Conservation (phyloP, 1,140 invertebrate genomes). For the Drosophila micromelanica region DNA sequence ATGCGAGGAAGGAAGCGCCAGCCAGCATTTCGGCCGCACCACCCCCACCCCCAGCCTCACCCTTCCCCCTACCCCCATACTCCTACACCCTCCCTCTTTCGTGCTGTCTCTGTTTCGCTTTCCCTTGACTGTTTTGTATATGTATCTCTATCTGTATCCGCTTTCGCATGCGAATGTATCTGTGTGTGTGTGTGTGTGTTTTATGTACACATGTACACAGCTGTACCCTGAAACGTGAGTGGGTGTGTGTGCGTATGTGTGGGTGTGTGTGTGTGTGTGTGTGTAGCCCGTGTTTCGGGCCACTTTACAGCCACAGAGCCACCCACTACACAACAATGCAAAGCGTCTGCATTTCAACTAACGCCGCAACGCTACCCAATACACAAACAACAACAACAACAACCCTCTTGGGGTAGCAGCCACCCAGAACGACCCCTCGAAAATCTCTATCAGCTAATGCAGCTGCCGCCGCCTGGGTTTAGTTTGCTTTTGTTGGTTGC, state of each 20-base stretch:
- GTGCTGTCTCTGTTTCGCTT: neutral
- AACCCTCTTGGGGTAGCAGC: neutral
- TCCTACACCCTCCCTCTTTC: neutral
- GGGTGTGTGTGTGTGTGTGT: slow-evolving; percentile 26
- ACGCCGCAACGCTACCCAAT: slow-evolving; percentile 63
- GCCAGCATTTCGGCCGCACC: slow-evolving; percentile 33
- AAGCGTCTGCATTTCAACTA: slow-evolving; percentile 82
- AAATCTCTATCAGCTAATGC: slow-evolving; percentile 36
- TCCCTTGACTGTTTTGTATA: slow-evolving; percentile 68
- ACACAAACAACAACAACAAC: slow-evolving; percentile 50
- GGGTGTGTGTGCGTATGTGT: no score
- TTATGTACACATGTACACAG: slow-evolving; percentile 77
- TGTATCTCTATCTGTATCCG: slow-evolving; percentile 65
- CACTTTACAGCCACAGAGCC: slow-evolving; percentile 76
- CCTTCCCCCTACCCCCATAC: neutral
- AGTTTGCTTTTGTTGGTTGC: slow-evolving; percentile 44
- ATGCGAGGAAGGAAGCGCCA: slow-evolving; percentile 71
- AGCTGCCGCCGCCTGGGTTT: slow-evolving; percentile 31
- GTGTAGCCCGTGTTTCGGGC: slow-evolving; percentile 64
- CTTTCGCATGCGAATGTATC: slow-evolving; percentile 63
- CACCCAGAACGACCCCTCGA: neutral
- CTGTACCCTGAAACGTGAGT: slow-evolving; percentile 50
- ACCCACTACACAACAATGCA: slow-evolving; percentile 76
- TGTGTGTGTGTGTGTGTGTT: slow-evolving; percentile 24
- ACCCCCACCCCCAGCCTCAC: slow-evolving; percentile 8